Percentiles rank a stretch among this genome's conserved stretches.
Conservation (phyloP, 2,797 vertebrate species). For the Enoplosus armatus region DNA sequence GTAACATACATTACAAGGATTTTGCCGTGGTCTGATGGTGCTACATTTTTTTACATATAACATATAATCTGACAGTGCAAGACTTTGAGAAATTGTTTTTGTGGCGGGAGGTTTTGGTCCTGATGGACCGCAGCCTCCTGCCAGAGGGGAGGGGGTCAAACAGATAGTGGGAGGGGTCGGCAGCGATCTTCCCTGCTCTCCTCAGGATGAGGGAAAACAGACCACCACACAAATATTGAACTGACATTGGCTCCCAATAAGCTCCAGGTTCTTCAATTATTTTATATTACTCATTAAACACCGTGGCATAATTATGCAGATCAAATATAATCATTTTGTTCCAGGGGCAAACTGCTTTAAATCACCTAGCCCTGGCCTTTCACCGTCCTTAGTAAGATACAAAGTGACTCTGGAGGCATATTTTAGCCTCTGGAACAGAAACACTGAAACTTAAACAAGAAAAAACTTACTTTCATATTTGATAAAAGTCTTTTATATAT, state of each 20-base stretch:
- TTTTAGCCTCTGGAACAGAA: neutral
- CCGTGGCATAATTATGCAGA: neutral
- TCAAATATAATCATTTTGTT: conserved; percentile 4
- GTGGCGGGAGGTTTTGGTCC: no score
- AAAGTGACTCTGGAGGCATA: neutral
- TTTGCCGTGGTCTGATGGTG: no score
- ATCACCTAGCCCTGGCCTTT: neutral
- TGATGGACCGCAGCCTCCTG: no score
- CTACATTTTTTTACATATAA: no score
- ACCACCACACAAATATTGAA: neutral
- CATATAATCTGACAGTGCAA: no score
- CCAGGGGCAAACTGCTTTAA: neutral
- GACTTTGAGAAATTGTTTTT: no score
- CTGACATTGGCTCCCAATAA: neutral
- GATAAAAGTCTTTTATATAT: neutral
- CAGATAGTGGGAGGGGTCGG: no score
- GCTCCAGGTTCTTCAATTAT: neutral
- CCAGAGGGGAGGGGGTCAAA: no score
- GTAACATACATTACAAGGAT: no score
- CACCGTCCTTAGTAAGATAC: neutral
- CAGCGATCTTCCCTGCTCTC: no score
- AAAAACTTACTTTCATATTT: neutral
- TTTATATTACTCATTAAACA: neutral
- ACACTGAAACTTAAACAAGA: neutral
- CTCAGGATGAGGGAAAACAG: neutral